phyloP scores from a whole-genome alignment of 2,113 vertebrate species.

The Micronycteris hirsuta region DNA sequence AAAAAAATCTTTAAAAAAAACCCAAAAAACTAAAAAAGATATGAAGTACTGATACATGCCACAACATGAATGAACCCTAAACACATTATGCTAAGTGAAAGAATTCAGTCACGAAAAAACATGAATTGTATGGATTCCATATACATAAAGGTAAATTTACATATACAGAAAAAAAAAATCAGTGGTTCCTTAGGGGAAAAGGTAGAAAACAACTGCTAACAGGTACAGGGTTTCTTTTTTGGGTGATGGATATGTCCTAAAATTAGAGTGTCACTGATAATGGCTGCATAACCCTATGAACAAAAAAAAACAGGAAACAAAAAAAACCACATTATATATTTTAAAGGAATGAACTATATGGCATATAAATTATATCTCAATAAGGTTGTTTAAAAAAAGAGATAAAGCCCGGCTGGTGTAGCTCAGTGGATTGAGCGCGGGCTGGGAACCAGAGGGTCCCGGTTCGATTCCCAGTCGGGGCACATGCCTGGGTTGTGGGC shows the following conservation, averaged over 20 bases:
- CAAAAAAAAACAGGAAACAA: neutral
- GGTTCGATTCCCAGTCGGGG: no score
- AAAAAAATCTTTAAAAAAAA: neutral
- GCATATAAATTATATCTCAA: neutral
- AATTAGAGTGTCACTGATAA: slow-evolving; percentile 1
- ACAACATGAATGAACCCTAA: neutral
- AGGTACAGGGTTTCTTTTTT: neutral
- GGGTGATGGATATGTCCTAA: neutral
- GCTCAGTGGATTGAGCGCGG: no score
- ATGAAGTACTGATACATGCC: neutral
- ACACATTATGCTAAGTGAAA: slow-evolving; percentile 12
- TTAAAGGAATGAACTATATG: neutral
- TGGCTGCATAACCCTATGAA: neutral
- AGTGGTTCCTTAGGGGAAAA: neutral
- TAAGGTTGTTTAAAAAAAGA: neutral
- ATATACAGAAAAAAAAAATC: neutral
- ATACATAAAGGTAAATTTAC: neutral
- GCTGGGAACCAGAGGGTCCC: no score
- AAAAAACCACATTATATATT: neutral
- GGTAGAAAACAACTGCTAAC: neutral
- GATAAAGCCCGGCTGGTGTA: no score
- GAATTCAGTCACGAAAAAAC: neutral
- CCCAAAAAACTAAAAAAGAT: no score
- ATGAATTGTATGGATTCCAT: neutral
- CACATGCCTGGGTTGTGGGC: no score